Percentiles rank a stretch among this genome's conserved stretches.
Conservation (phyloP, 2,113 vertebrate species). For the Dasyornis broadbenti region DNA sequence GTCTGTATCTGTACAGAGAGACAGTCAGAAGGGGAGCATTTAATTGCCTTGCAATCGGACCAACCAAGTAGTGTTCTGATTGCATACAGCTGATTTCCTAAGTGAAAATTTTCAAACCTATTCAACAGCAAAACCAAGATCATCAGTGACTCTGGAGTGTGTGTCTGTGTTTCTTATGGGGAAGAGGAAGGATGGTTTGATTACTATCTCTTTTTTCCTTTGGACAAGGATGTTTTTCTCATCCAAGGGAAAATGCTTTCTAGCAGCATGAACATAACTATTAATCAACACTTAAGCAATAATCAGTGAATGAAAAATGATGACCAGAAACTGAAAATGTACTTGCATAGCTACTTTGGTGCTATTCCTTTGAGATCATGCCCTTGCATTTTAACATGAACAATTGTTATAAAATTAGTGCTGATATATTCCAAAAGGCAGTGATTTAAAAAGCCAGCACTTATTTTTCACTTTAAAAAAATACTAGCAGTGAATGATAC, state of each 20-base stretch:
- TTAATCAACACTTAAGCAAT: slow-evolving; percentile 79
- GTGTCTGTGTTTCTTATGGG: slow-evolving; percentile 42
- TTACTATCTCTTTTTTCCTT: slow-evolving; percentile 61
- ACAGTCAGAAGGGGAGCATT: slow-evolving; percentile 10
- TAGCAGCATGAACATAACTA: slow-evolving; percentile 71
- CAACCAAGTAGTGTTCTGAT: slow-evolving; percentile 59
- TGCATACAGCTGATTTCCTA: slow-evolving; percentile 68
- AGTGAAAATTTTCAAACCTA: slow-evolving; percentile 55
- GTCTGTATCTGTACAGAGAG: neutral
- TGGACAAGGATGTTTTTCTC: slow-evolving; percentile 66
- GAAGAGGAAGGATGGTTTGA: slow-evolving; percentile 61
- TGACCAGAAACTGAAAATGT: slow-evolving; percentile 67
- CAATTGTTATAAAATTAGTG: slow-evolving; percentile 66
- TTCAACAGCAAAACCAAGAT: slow-evolving; percentile 42
- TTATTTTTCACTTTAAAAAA: slow-evolving; percentile 35
- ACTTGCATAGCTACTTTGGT: slow-evolving; percentile 33
- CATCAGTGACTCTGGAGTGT: slow-evolving; percentile 57
- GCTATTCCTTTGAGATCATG: slow-evolving; percentile 62
- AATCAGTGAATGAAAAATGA: slow-evolving; percentile 76
- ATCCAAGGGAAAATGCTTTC: slow-evolving; percentile 72
- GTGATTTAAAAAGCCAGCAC: slow-evolving; percentile 54
- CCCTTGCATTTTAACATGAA: slow-evolving; percentile 60
- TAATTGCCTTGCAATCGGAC: slow-evolving; percentile 64
- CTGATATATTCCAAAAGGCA: slow-evolving; percentile 61
- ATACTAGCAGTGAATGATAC: neutral